Evolutionary conservation across 2,797 vertebrate species (phyloP), one percentile per base, ranked within the genome.

Genomic region (Manis crassicaudata): DNA sequence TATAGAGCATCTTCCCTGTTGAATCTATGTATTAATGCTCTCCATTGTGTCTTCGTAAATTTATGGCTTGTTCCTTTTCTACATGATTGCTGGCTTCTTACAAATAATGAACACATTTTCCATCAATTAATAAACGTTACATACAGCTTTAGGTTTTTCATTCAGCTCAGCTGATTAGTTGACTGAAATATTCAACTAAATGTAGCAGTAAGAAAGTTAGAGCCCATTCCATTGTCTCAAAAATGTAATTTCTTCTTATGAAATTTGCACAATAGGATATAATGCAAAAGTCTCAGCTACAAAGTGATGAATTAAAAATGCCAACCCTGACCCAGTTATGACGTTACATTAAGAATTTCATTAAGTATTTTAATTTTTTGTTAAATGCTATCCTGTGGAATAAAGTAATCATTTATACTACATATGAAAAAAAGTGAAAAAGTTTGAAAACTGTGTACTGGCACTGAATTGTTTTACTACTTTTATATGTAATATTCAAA

Each of bases 21-120:
- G 50, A 60, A 83, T 1, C 65, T 97, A 80, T 14, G 56, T 62
- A 94, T 32, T 81, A 58, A 93, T 58, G 65, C 63, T 86, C 82
- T 90, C 88, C 82, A 90, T 32, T 90, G 81, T 93, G 62, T 93
- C 80, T 92, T 89, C 79, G 50, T 67, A 95, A 92, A 35, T 52
- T 62, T 92, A 96, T 98, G 96, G 96, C 96, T 97, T 96, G 72
- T 84, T 97, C 82, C 94, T 97, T 93, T 92, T 89, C 75, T 94
- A 92, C 23, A 23, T 84, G 94, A 87, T 25, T 95, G 52, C 7
- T 92, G 67, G 94, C 68, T 87, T 95, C 72, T 94, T 88, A 96
- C 79, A 97, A 89, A 96, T 87, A 95, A 89, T 79, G 72, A 96
- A 90, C 87, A 95, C 86, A 67, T 75, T 72, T 72, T 77, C 90